These are phyloP conservation scores for Cylas formicarius DNA, from an alignment of 1,140 invertebrate species.

Conservation along the genomic window DNA sequence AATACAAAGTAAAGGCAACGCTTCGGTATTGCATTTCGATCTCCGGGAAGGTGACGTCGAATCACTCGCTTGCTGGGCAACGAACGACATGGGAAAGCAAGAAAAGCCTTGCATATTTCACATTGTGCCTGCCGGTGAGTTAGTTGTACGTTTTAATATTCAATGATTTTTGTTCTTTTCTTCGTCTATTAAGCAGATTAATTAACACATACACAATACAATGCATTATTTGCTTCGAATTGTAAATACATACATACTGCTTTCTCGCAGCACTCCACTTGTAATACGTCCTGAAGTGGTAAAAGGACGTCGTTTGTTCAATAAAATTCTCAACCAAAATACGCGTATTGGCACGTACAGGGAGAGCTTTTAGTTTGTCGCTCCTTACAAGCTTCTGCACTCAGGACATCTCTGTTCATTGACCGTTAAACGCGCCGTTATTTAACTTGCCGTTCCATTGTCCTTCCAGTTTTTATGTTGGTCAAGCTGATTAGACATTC, in stretches of 20 bases:
- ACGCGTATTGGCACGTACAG: constrained; percentile 26
- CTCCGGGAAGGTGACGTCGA: constrained; percentile 64
- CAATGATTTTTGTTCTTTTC: constrained; percentile 1
- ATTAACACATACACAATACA: too few species aligned
- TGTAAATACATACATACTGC: neutral
- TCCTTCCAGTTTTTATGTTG: constrained; percentile 12
- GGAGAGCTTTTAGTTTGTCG: constrained; percentile 25
- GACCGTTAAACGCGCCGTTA: constrained; percentile 31
- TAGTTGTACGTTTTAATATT: neutral
- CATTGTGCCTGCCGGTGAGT: constrained; percentile 73
- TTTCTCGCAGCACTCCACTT: neutral
- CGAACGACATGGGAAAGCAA: constrained; percentile 74
- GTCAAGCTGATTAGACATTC: too few species aligned
- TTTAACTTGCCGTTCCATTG: constrained; percentile 22
- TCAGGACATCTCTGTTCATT: constrained; percentile 24
- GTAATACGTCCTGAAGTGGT: constrained; percentile 7
- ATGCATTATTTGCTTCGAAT: neutral
- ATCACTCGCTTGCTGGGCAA: constrained; percentile 78
- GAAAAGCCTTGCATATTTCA: constrained; percentile 72
- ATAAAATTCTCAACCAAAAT: constrained; percentile 24
- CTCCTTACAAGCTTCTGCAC: constrained; percentile 28
- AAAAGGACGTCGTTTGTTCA: constrained; percentile 14
- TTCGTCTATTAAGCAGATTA: neutral
- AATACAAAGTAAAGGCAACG: constrained; percentile 55
- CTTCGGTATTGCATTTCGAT: constrained; percentile 61